Conservation (phyloP, 2,797 vertebrate species). For the Hybognathus amarus region DNA sequence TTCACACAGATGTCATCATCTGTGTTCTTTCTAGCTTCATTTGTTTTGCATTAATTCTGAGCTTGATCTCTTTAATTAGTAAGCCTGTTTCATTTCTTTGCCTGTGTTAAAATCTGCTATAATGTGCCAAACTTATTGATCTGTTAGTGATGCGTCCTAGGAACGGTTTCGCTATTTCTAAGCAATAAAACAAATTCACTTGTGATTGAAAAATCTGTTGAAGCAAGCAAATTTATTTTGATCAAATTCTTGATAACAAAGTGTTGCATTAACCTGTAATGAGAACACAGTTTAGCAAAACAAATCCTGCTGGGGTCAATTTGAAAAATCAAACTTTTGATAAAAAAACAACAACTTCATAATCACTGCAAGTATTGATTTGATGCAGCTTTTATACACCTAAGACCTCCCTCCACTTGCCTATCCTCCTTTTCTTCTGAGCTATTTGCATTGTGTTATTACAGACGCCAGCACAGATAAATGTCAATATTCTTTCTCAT, state of each 20-base stretch:
- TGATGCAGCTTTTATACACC: background rate
- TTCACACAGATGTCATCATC: background rate
- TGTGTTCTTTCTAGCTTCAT: background rate
- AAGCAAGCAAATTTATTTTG: background rate
- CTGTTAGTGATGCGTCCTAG: background rate
- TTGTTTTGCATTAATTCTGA: background rate
- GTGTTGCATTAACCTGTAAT: background rate
- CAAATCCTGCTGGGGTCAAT: background rate
- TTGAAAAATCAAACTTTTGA: background rate
- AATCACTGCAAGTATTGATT: background rate
- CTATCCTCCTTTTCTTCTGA: conserved; percentile 18
- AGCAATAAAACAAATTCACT: background rate
- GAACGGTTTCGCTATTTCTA: background rate
- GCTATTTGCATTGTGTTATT: conserved; percentile 1
- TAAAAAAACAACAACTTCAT: too few species aligned
- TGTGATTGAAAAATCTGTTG: background rate
- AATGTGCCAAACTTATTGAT: background rate
- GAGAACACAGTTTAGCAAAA: conserved; percentile 9
- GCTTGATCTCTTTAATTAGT: conserved; percentile 13
- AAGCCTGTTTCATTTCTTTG: background rate
- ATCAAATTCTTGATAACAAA: background rate
- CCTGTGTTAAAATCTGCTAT: background rate
- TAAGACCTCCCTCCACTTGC: background rate
- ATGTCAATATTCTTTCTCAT: conserved; percentile 27
- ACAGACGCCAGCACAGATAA: conserved; percentile 8